Evolutionary conservation across 1,140 invertebrate genomes (phyloP).

Genomic region (Brachionus paranguensis): DNA sequence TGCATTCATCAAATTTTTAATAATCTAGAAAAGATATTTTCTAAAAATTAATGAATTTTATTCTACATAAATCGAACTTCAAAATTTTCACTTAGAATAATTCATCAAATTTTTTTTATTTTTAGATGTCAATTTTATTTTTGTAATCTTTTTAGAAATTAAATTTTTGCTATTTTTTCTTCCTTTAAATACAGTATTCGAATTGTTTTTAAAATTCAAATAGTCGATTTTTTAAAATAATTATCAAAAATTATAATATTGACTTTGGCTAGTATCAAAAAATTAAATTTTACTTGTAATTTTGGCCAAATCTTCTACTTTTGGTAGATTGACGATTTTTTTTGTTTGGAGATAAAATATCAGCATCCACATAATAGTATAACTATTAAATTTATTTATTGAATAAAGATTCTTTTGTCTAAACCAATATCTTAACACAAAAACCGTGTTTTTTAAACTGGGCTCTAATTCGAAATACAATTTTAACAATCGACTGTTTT

Average conservation of each 20-base stretch:
- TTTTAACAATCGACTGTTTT: slow-evolving; percentile 7
- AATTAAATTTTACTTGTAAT: slow-evolving; percentile 9
- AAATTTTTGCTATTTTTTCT: background rate
- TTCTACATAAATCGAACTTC: too few relatives aligned
- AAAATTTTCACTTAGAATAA: too few relatives aligned
- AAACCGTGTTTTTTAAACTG: background rate
- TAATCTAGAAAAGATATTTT: too few relatives aligned
- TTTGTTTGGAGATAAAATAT: slow-evolving; percentile 4
- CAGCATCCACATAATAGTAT: slow-evolving; percentile 32
- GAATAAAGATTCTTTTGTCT: slow-evolving; percentile 38
- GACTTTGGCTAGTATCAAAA: background rate
- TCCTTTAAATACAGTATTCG: background rate
- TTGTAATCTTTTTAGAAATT: background rate
- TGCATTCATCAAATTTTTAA: too few relatives aligned
- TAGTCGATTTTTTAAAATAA: too few relatives aligned
- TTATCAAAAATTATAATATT: background rate
- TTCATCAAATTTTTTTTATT: too few relatives aligned
- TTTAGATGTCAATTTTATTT: background rate
- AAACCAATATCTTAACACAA: slow-evolving; percentile 36
- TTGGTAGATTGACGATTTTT: background rate
- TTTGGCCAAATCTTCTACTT: background rate
- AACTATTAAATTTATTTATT: slow-evolving; percentile 15
- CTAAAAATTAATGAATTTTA: too few relatives aligned
- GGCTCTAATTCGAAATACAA: background rate
- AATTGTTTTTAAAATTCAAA: background rate